Evolutionary conservation across 2,113 vertebrate species (phyloP), one percentile per base, ranked within the genome.

Genomic region (Trochalopteron elliotii): DNA sequence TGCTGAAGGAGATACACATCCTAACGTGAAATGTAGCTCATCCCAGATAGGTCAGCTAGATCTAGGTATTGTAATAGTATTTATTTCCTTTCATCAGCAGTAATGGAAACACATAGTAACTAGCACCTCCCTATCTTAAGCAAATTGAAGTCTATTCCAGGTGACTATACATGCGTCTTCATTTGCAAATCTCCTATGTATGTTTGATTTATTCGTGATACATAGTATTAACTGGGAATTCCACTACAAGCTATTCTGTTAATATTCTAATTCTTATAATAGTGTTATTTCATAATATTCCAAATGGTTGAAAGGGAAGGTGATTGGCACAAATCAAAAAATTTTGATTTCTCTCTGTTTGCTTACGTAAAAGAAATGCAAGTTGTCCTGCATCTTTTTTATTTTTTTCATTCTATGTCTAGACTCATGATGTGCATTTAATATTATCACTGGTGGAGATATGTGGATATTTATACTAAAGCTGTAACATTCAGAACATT

Each of bases 111-210:
- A 1, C 20, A 55, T 15, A 57, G 7, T 16, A 63, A 39, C 25
- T 17, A 60, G 5, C 2, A 52, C 2, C 1, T 57, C 7, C 20
- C 4, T 61, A 2, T 27, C 20, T 56, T 28, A 52, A 45, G 7
- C 25, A n/a, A 61, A 63, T 28, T 80, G 11, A 83, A 75, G 4
- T 40, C 18, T 60, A 21, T 4, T 39, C 15, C 25, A 67, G 22
- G 10, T 52, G 17, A 28, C 31, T 17, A 4, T 28, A 49, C 2
- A 42, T 63, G 11, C 4, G 10, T 69, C 4, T 64, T 56, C 77
- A 28, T 47, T 78, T 76, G 12, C 13, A 80, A 63, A 65, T 56
- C 9, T 72, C 15, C 20, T 55, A 7, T 28, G 37, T 8, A 60
- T 35, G 35, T 79, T 4, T n/a, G 4, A 42, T 53, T 86, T 83